Conservation (phyloP, 1,140 invertebrate species). For the Aphis gossypii region DNA sequence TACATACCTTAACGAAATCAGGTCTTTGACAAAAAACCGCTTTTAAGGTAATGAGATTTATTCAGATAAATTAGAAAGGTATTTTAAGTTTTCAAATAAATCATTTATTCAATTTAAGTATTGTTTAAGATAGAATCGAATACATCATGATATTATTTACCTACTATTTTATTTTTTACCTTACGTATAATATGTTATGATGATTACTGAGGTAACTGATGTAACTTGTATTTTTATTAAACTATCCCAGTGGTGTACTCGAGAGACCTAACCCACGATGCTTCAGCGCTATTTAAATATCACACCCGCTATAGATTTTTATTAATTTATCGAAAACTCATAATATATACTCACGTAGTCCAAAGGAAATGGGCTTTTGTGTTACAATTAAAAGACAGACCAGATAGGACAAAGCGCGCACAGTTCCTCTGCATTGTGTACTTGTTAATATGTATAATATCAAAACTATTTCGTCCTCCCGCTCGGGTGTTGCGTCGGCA, state of each 20-base stretch:
- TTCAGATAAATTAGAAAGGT: no score
- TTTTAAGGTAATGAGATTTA: neutral
- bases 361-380: constrained; percentile 48
- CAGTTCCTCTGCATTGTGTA: constrained; percentile 36
- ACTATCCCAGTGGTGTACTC: neutral
- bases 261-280: no score
- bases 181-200: neutral
- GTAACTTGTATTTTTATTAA: neutral
- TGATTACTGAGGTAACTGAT: no score
- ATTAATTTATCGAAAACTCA: neutral
- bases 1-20: neutral
- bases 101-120: neutral
- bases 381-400: constrained; percentile 35
- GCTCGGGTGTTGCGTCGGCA: neutral
- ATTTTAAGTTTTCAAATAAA: neutral
- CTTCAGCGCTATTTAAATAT: neutral
- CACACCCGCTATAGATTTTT: neutral
- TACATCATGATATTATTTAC: neutral
- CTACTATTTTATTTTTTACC: neutral
- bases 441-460: constrained; percentile 38
- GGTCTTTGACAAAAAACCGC: neutral
- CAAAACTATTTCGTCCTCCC: constrained; percentile 11
- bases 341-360: neutral
- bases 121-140: neutral
- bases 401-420: neutral